These are phyloP conservation scores for Pantherophis alleghaniensis DNA, from an alignment of 2,797 vertebrate species.

Conservation along the genomic window DNA sequence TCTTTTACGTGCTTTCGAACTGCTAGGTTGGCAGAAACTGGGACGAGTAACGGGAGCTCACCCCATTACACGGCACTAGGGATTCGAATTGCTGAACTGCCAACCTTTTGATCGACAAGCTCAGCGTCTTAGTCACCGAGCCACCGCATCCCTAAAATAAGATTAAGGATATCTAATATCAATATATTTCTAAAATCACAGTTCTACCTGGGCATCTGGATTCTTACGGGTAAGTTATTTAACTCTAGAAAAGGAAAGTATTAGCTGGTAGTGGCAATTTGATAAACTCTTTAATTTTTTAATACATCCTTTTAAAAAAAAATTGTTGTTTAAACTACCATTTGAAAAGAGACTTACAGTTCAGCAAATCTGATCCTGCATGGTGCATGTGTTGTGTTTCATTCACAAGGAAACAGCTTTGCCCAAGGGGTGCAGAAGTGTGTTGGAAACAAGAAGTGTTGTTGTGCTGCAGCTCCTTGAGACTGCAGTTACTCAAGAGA, in stretches of 20 bases:
- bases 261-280: neutral
- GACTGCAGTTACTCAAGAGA: constrained; percentile 24
- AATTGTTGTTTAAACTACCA: neutral
- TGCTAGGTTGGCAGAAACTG: too few relatives aligned
- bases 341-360: neutral
- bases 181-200: neutral
- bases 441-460: constrained; percentile 44
- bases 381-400: constrained; percentile 46
- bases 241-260: neutral
- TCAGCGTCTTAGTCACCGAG: too few relatives aligned
- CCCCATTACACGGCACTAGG: too few relatives aligned
- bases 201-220: neutral
- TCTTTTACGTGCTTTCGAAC: too few relatives aligned
- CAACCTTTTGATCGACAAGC: too few relatives aligned
- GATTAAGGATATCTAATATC: neutral
- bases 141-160: neutral
- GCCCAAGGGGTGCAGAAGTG: constrained; percentile 32
- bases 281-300: neutral
- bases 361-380: constrained; percentile 22
- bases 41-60: too few relatives aligned
- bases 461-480: constrained; percentile 41
- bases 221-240: neutral
- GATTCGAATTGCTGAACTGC: too few relatives aligned
- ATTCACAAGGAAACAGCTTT: constrained; percentile 52
- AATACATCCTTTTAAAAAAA: neutral